phyloP scores from a whole-genome alignment of 2,797 vertebrate species.

The Vireo griseus region DNA sequence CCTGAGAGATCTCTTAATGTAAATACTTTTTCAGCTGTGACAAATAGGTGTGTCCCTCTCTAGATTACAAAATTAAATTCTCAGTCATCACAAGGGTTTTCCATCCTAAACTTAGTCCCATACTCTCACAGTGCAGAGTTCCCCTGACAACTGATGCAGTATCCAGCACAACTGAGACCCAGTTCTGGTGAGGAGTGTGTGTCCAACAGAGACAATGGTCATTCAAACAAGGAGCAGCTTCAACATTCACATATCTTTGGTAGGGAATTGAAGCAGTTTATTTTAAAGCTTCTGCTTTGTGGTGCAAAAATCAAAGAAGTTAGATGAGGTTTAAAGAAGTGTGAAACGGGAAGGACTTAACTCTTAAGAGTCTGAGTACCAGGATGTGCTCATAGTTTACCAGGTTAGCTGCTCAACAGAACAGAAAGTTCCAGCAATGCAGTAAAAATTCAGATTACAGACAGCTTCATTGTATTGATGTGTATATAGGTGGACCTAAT shows the following conservation, averaged over 20 bases:
- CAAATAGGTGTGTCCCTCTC: neutral
- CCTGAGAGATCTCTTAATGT: neutral
- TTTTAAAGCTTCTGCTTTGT: slow-evolving; percentile 11
- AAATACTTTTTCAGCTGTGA: neutral
- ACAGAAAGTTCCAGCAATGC: neutral
- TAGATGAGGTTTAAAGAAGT: neutral
- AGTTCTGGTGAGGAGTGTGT: neutral
- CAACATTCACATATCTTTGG: accelerated
- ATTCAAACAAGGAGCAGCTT: neutral
- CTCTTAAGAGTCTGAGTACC: neutral
- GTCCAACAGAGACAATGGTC: neutral
- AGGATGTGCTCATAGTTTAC: neutral
- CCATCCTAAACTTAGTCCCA: neutral
- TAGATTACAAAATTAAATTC: neutral
- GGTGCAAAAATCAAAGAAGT: neutral
- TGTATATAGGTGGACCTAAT: neutral
- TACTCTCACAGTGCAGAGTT: neutral
- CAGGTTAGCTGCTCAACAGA: neutral
- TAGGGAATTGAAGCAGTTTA: neutral
- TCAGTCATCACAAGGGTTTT: neutral
- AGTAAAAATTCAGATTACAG: neutral
- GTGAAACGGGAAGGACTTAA: neutral
- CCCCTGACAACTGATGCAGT: neutral
- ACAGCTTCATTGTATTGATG: neutral
- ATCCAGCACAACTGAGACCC: neutral